These are phyloP conservation scores for Felis chaus DNA, from an alignment of 2,113 vertebrate species.

Conservation along the genomic window DNA sequence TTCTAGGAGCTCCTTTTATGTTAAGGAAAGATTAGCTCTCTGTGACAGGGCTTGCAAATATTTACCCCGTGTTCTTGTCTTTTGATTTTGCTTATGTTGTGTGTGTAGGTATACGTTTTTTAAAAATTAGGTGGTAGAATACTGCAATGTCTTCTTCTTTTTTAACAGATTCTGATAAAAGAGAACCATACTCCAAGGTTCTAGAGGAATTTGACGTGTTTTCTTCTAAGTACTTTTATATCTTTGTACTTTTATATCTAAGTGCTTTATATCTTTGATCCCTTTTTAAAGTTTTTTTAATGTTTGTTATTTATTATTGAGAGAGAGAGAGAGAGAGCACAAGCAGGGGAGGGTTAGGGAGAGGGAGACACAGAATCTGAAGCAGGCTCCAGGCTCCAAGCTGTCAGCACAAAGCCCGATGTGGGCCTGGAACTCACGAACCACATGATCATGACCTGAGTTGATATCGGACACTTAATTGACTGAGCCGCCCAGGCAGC, in stretches of 20 bases:
- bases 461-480: no score
- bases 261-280: background rate
- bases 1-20: background rate
- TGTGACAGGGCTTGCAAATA: background rate
- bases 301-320: no score
- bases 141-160: background rate
- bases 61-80: background rate
- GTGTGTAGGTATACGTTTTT: background rate
- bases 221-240: background rate
- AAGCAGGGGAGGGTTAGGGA: no score
- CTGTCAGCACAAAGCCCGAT: no score
- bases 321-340: no score
- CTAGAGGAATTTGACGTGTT: background rate
- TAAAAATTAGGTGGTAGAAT: background rate
- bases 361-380: no score
- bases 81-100: background rate
- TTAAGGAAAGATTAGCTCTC: background rate
- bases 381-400: no score
- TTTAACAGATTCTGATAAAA: background rate
- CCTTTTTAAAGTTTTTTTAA: background rate
- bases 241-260: no score
- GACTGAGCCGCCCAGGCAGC: no score
- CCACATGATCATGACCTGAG: no score
- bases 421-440: no score
- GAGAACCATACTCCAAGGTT: background rate